Percentiles rank a stretch among this genome's conserved stretches.
Evolutionary conservation across 2,888 invertebrate genomes (phyloP).

Genomic region (Cartodere bifasciata): DNA sequence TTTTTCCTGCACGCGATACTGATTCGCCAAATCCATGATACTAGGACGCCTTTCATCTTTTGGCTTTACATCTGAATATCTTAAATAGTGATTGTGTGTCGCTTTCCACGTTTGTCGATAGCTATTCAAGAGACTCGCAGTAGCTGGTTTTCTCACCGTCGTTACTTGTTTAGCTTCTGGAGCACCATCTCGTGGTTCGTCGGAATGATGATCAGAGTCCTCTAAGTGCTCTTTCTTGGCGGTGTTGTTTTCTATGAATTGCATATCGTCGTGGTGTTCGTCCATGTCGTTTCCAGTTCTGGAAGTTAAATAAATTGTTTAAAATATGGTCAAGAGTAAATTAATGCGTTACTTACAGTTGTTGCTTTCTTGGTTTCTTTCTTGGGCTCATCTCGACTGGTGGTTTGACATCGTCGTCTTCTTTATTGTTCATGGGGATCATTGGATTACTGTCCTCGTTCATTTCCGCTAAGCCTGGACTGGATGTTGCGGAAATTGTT

Average conservation of each 20-base stretch:
- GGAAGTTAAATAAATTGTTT: constrained; percentile 13
- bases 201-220: constrained; percentile 30
- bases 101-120: constrained; percentile 60
- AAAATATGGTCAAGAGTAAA: not conserved
- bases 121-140: constrained; percentile 43
- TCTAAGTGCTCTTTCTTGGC: constrained; percentile 31
- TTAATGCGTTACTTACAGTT: constrained; percentile 50
- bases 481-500: constrained; percentile 76
- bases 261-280: constrained; percentile 46
- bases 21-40: constrained; percentile 81
- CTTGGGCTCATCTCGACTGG: constrained; percentile 61
- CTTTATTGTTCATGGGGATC: constrained; percentile 26
- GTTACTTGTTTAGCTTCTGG: constrained; percentile 25
- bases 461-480: constrained; percentile 55
- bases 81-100: constrained; percentile 59
- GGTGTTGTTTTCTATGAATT: constrained; percentile 42
- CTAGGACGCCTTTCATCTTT: constrained; percentile 77
- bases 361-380: constrained; percentile 85
- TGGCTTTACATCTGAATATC: constrained; percentile 73
- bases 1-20: constrained; percentile 74
- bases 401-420: constrained; percentile 35
- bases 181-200: constrained; percentile 29
- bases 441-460: constrained; percentile 37
- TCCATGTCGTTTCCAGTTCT: constrained; percentile 43
- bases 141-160: constrained; percentile 31